Evolutionary conservation across 2,888 invertebrate genomes (phyloP), one percentile per base, ranked within the genome.

Genomic region (Phengaris alcon): DNA sequence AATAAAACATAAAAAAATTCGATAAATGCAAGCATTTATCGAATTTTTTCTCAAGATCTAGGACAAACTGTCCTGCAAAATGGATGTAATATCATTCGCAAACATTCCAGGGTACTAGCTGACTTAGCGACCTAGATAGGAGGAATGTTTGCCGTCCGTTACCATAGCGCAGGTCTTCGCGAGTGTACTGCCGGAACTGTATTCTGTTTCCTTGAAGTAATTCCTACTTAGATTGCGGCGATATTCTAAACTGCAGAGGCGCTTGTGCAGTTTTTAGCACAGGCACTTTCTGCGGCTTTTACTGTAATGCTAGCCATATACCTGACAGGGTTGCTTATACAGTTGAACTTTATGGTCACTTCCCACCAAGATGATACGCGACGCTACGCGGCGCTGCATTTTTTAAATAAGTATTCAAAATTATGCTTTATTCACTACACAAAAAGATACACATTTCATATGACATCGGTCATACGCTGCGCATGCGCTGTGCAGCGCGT

Each of bases 91-190:
- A 69, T 75, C 68, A 54, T 68, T 68, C n/a, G 44, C 74, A 68
- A 68, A 74, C 52, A 64, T 64, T 51, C 64, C 44, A 64, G 74
- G 57, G 15, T 55, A 44, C 44, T 35, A 74, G 78, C 80, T 79
- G 80, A 79, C 78, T 82, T 74, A 55, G 77, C 77, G 80, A 79
- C 79, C 79, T 78, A 75, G 80, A 82, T 82, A 88, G 86, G 87
- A 87, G 84, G 86, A 88, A 88, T 91, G 90, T 91, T 91, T 90
- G 87, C 82, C 78, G 79, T 80, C 80, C 80, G 90, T 90, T 88
- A 84, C 88, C 84, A 90, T 90, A 88, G 82, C 81, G 76, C 74
- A 74, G 77, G 78, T 79, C 81, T 79, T 79, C 76, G 75, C 76
- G 72, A 78, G 79, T 78, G 78, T 77, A 35, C 72, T 4, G 35